Evolutionary conservation across 1,140 invertebrate species (phyloP), one percentile per base, ranked within the genome.

Genomic region (Heliconius eleuchia): DNA sequence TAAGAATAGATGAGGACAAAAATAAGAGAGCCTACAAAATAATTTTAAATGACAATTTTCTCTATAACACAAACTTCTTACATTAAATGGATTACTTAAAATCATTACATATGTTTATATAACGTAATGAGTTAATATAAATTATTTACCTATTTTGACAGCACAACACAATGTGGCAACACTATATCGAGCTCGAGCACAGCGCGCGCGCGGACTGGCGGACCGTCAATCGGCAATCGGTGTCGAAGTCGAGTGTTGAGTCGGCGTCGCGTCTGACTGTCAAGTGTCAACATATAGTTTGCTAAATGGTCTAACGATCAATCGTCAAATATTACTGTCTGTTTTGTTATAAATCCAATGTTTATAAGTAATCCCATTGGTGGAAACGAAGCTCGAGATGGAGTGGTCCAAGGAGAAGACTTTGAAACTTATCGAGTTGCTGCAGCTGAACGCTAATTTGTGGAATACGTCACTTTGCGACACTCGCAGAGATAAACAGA

Each of bases 361-460:
- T 89, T 88, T 84, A 77, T 80, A 77, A 87, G 80, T 85, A 81
- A 81, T 84, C 83, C 76, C 57, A 82, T 81, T 83, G 76, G 84
- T 60, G 46, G 73, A 84, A 82, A 76, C n/a, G 18, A n/a, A n/a
- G 18, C 39, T 76, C 77, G 82, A 82, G 82, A 92, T 94, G 92
- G 91, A 93, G 86, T 92, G 92, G 92, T 91, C 92, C 4, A 92
- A 92, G 81, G 92, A 92, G 66, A 94, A 89, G 83, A 94, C 92
- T 71, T 80, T 94, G 74, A 93, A 92, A 84, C 85, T 94, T 76
- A 91, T 93, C 39, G 92, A 92, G 46, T 80, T 92, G 75, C 82
- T 94, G 76, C 92, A 94, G 88, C 79, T 91, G 34, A 94, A 92
- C 71, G 89, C 92, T 52, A 88, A 84, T 74, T 80, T 94, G 9